Evolutionary conservation across 2,888 invertebrate species (phyloP).

Genomic region (Sesamia inferens): DNA sequence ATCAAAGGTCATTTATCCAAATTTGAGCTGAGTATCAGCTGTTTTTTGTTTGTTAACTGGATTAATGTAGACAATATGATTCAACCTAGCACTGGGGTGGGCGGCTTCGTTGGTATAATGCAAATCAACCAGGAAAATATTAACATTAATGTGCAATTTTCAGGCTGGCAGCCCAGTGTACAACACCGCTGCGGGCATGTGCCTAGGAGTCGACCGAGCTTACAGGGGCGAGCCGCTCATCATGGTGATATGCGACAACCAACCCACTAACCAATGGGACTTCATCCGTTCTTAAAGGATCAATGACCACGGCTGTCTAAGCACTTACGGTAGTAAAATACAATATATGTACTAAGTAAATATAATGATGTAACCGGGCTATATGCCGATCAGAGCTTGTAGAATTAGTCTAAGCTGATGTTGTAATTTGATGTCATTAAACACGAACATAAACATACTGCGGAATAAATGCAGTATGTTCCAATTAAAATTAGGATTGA

Average conservation of each 20-base stretch:
- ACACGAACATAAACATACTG: no score
- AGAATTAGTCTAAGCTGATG: constrained; percentile 39
- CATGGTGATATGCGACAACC: constrained; percentile 86
- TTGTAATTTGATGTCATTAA: constrained; percentile 16
- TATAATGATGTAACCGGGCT: constrained; percentile 38
- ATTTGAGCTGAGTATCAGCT: no score
- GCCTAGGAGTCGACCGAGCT: constrained; percentile 91
- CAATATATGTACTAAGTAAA: constrained; percentile 4
- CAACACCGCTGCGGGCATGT: constrained; percentile 96
- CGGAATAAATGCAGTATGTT: not conserved
- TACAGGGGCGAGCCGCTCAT: constrained; percentile 78
- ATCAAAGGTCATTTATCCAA: no score
- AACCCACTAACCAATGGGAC: constrained; percentile 85
- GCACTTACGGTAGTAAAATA: constrained; percentile 5
- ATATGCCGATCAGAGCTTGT: constrained; percentile 46
- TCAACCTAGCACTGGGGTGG: not conserved
- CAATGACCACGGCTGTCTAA: not conserved
- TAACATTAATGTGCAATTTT: constrained; percentile 64
- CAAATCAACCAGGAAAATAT: no score
- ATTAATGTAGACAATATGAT: not conserved
- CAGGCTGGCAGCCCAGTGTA: constrained; percentile 94
- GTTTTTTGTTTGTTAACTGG: no score
- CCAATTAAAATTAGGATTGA: constrained; percentile 6
- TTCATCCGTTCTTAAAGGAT: constrained; percentile 77
- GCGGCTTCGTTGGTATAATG: not conserved